Evolutionary conservation across 2,113 vertebrate genomes (phyloP).

Genomic region (Ciconia stormi): DNA sequence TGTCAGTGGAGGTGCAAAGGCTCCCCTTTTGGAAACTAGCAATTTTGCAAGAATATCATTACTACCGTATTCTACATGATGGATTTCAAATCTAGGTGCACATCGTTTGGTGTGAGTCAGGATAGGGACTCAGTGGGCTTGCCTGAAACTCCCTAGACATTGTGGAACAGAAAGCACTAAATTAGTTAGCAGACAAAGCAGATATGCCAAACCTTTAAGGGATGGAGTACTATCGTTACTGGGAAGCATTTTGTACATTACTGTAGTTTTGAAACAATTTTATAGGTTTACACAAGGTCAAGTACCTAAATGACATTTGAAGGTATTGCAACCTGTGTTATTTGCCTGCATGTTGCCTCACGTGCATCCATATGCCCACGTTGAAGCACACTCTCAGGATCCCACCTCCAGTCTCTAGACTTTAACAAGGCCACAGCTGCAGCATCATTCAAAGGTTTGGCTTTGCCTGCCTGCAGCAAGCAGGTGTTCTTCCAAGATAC

Average conservation of each 20-base stretch:
- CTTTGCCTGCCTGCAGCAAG: not conserved
- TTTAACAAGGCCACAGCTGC: not conserved
- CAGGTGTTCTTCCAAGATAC: constrained; percentile 21
- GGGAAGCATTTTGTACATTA: not conserved
- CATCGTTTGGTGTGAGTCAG: not conserved
- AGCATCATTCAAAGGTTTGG: not conserved
- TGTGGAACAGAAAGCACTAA: not conserved
- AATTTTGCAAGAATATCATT: not conserved
- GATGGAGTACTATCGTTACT: not conserved
- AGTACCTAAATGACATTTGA: not conserved
- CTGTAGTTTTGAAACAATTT: not conserved
- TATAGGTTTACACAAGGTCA: not conserved
- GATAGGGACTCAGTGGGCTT: not conserved
- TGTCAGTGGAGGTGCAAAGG: not conserved
- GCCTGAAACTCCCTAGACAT: not conserved
- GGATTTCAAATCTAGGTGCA: not conserved
- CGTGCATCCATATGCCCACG: rapidly evolving
- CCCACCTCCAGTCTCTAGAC: not conserved
- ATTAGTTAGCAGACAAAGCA: not conserved
- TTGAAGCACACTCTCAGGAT: not conserved
- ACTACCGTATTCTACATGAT: not conserved
- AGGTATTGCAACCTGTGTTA: not conserved
- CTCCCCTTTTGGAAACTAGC: not conserved
- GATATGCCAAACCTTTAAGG: not conserved
- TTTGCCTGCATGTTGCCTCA: not conserved